Evolutionary conservation across 2,113 vertebrate genomes (phyloP).

Genomic region (Crypturellus undulatus): DNA sequence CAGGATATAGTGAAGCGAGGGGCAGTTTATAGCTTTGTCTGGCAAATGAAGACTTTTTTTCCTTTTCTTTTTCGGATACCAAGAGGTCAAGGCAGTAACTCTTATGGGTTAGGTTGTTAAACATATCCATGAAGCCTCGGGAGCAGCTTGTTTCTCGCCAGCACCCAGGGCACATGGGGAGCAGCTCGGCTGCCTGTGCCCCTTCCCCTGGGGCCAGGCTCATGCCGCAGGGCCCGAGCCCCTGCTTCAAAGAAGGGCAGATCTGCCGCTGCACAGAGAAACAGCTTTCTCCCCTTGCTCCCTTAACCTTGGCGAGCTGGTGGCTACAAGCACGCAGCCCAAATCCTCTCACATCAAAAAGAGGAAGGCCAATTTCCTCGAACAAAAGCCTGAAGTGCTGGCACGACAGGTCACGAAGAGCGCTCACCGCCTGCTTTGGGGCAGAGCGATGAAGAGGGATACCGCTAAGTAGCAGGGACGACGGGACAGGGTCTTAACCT

Average conservation of each 20-base stretch:
- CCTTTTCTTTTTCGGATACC: not conserved
- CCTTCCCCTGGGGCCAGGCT: accelerated
- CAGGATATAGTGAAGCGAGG: not conserved
- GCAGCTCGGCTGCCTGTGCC: not conserved
- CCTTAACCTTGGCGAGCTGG: not conserved
- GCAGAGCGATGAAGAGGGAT: constrained; percentile 43
- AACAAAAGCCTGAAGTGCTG: constrained; percentile 76
- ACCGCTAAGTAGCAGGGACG: constrained; percentile 36
- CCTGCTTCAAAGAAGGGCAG: not conserved
- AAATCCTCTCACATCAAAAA: constrained; percentile 47
- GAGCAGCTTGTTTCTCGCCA: not conserved
- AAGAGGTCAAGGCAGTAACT: accelerated
- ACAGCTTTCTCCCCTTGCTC: not conserved
- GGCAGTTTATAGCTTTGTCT: not conserved
- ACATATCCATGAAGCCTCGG: accelerated
- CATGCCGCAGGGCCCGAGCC: not conserved
- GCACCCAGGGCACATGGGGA: not conserved
- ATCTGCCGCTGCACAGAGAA: not conserved
- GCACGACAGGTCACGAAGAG: constrained; percentile 73
- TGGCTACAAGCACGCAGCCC: not conserved
- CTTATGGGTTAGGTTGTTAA: not conserved
- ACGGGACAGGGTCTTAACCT: constrained; percentile 57
- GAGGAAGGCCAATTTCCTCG: constrained; percentile 60
- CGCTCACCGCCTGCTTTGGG: constrained; percentile 35
- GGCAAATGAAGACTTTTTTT: not conserved